Conservation (phyloP, 2,797 vertebrate genomes). For the Garrulus glandarius region DNA sequence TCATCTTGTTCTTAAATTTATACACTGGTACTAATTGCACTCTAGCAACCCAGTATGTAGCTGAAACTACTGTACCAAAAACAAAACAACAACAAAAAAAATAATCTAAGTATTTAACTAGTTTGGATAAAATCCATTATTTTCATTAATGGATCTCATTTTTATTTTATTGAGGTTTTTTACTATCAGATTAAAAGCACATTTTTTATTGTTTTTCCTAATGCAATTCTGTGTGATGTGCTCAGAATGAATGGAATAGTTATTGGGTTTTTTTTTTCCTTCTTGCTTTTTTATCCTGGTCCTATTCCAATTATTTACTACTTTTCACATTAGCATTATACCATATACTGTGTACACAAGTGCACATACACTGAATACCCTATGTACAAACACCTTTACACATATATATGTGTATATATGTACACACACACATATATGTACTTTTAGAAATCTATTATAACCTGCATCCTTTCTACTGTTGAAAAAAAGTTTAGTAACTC, state of each 20-base stretch:
- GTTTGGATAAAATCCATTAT: slow-evolving; percentile 71
- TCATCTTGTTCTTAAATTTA: background rate
- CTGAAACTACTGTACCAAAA: slow-evolving; percentile 42
- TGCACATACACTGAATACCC: background rate
- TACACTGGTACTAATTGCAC: slow-evolving; percentile 20
- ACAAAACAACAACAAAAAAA: background rate
- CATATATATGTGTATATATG: fast-evolving
- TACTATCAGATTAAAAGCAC: slow-evolving; percentile 72
- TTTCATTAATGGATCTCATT: slow-evolving; percentile 70
- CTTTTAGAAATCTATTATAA: background rate
- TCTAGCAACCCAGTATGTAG: slow-evolving; percentile 18
- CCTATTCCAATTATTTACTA: slow-evolving; percentile 55
- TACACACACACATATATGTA: fast-evolving
- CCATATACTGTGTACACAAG: background rate
- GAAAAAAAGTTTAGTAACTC: background rate
- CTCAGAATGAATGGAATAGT: slow-evolving; percentile 71
- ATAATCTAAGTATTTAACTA: slow-evolving; percentile 50
- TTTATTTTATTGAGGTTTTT: slow-evolving; percentile 61
- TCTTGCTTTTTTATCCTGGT: slow-evolving; percentile 62
- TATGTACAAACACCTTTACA: background rate
- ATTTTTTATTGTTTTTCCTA: slow-evolving; percentile 73
- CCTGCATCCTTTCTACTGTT: background rate
- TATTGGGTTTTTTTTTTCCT: slow-evolving; percentile 68
- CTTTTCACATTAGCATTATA: slow-evolving; percentile 20
- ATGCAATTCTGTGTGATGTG: slow-evolving; percentile 63